A percentile compares a stretch with the other conserved stretches of the same genome.
Conservation (phyloP, 2,797 vertebrate species). For the Bovichtus variegatus region DNA sequence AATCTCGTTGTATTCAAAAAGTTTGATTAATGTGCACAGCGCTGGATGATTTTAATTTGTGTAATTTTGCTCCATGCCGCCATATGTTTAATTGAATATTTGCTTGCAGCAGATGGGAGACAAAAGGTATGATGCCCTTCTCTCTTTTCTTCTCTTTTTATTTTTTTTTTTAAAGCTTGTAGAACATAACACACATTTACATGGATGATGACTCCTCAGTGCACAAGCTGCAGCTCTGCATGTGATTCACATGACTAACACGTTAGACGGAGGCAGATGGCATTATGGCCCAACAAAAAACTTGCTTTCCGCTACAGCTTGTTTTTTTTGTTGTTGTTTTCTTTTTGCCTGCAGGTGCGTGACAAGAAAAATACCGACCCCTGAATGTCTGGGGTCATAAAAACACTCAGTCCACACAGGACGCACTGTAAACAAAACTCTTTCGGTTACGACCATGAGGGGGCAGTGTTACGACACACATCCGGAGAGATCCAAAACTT, state of each 20-base stretch:
- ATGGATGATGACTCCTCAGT: conserved; percentile 27
- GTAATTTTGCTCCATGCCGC: conserved; percentile 20
- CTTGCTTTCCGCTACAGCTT: conserved; percentile 5
- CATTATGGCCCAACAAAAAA: conserved; percentile 21
- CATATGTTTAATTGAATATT: conserved; percentile 56
- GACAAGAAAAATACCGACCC: conserved; percentile 29
- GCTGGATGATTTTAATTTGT: neutral
- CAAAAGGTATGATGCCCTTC: conserved; percentile 19
- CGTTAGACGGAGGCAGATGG: conserved; percentile 51
- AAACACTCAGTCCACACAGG: neutral
- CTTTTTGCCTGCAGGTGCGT: conserved; percentile 38
- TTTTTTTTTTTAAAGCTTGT: neutral
- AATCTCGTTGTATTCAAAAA: conserved; percentile 28
- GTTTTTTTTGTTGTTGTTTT: neutral
- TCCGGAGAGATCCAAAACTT: conserved; percentile 20
- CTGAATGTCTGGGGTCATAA: conserved; percentile 29
- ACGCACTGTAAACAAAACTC: neutral
- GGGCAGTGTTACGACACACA: conserved; percentile 77
- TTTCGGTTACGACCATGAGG: conserved; percentile 58
- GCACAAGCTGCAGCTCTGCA: conserved; percentile 35
- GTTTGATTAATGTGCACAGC: conserved; percentile 28
- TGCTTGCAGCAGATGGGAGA: conserved; percentile 58
- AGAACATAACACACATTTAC: conserved; percentile 45
- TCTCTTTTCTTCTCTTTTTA: neutral
- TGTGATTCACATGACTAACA: conserved; percentile 45